These are phyloP conservation scores for Bombycilla garrulus DNA, from an alignment of 2,113 vertebrate species.

Conservation along the genomic window DNA sequence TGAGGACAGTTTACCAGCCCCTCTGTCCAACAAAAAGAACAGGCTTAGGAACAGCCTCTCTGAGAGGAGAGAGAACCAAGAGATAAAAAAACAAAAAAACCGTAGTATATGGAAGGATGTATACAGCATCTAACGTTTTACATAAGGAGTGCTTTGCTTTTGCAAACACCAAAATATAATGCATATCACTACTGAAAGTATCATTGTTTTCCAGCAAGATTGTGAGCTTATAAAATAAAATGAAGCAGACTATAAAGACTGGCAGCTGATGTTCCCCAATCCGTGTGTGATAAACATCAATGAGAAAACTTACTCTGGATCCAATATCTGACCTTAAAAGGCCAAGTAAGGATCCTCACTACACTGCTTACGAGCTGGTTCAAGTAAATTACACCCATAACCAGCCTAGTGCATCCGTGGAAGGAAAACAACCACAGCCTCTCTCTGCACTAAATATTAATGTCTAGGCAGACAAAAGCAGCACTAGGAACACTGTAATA, in stretches of 20 bases:
- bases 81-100: not conserved
- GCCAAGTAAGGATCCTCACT: not conserved
- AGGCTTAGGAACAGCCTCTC: not conserved
- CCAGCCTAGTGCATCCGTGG: not conserved
- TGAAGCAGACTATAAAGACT: not conserved
- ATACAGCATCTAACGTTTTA: not conserved
- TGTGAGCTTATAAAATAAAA: not conserved
- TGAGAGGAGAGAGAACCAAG: not conserved
- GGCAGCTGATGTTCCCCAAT: not conserved
- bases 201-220: not conserved
- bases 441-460: constrained; percentile 51
- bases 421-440: not conserved
- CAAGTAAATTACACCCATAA: not conserved
- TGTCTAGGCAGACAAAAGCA: constrained; percentile 41
- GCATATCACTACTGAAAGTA: not conserved
- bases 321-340: not conserved
- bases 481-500: not conserved
- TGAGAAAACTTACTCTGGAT: not conserved
- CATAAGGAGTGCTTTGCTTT: not conserved
- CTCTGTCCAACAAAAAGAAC: not conserved
- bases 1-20: not conserved
- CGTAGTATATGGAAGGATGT: not conserved
- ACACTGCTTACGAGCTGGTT: not conserved
- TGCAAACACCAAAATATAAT: not conserved
- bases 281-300: not conserved